Conservation (phyloP, 2,888 invertebrate species). For the Luperina testacea region DNA sequence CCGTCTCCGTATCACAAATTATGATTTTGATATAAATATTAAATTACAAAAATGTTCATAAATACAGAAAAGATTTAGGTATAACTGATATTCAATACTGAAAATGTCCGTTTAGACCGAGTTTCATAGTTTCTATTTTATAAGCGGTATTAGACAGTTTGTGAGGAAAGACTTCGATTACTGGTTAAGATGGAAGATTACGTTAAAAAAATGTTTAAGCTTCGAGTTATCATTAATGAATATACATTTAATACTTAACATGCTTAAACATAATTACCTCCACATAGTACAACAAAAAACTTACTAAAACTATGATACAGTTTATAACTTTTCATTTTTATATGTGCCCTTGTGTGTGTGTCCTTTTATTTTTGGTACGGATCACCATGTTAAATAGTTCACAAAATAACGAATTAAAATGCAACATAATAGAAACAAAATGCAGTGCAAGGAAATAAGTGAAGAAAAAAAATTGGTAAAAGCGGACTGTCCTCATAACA, state of each 20-base stretch:
- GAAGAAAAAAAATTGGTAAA: slow-evolving; percentile 8
- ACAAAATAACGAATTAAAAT: slow-evolving; percentile 34
- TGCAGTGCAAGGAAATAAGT: slow-evolving; percentile 11
- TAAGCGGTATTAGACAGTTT: background rate
- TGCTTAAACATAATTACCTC: slow-evolving; percentile 51
- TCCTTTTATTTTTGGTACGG: slow-evolving; percentile 44
- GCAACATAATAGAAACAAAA: slow-evolving; percentile 35
- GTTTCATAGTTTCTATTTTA: background rate
- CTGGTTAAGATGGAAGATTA: slow-evolving; percentile 1
- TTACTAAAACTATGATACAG: slow-evolving; percentile 45
- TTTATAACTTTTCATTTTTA: slow-evolving; percentile 35
- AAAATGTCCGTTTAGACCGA: background rate
- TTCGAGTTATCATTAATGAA: slow-evolving; percentile 27
- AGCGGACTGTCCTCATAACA: slow-evolving; percentile 11
- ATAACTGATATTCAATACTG: slow-evolving; percentile 1
- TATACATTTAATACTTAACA: slow-evolving; percentile 58
- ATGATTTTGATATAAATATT: slow-evolving; percentile 19
- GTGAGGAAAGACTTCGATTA: slow-evolving; percentile 9
- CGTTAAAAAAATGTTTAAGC: slow-evolving; percentile 24
- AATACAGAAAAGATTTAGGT: background rate
- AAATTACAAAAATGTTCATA: slow-evolving; percentile 37
- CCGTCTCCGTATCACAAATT: slow-evolving; percentile 9
- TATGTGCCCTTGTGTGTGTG: slow-evolving; percentile 47
- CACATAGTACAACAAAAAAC: slow-evolving; percentile 55
- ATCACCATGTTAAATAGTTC: slow-evolving; percentile 33